Base-by-base conservation (phyloP, 2,113 vertebrate genomes). In the Micromys minutus region DNA sequence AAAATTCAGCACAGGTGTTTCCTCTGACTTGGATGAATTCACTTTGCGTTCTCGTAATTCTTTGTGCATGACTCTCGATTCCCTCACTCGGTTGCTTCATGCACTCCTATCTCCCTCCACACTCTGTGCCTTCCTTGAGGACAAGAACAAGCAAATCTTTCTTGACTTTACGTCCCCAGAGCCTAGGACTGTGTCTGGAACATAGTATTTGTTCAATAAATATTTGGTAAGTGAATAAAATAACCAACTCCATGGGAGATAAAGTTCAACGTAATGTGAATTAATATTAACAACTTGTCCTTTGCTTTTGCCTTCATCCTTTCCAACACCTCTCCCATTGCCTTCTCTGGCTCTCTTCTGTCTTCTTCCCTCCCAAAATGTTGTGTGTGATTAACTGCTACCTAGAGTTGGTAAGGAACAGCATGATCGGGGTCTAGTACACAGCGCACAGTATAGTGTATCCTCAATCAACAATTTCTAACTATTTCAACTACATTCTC, bases 141-240 rank as follows among this genome's bases (percentile, higher is more conserved):
- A 90, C 0, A 50, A 29, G 45, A 94, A 87, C 89, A 94, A 89
- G 29, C 69, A 89, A 91, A 17, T 81, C 87, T 90, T 91, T 93
- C 94, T 96, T 94, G 77, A 97, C 69, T 92, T 94, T 97, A 36
- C 55, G 87, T 93, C 92, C 75, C 87, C 71, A 69, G 45, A 71
- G 69, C 31, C 91, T 85, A 95, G 55, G 59, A 94, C 34, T 88
- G 75, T 95, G 71, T 92, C 90, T 95, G 31, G 24, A 93, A 95
- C 63, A 92, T 26, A 96, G 84, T 90, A 95, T 96, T 96, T 96
- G 87, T 67, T 95, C 87, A 95, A 79, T 89, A 97, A 96, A 97
- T 83, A 95, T 91, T 97, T 95, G 21, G 36, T 76, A 77, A 85
- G 84, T 76, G 80, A 93, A 29, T 90, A 93, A 94, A 95, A 91